Percentiles rank a stretch among this genome's conserved stretches.
These are phyloP conservation scores for Euplagia quadripunctaria DNA, from an alignment of 2,888 invertebrate genomes.

Conservation along the genomic window DNA sequence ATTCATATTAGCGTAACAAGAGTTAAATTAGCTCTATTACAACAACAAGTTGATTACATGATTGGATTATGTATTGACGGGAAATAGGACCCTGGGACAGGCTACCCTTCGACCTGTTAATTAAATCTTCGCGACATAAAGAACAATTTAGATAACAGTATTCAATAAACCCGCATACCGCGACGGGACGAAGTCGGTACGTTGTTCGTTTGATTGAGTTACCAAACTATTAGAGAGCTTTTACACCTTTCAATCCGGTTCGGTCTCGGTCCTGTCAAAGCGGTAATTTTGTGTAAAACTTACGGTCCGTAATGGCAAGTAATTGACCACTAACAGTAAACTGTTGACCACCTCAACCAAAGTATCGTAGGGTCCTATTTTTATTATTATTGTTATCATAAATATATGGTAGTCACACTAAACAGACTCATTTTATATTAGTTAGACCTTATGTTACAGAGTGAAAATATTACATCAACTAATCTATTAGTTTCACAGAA, in stretches of 20 bases:
- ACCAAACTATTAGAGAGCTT: slow-evolving; percentile 65
- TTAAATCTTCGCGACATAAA: slow-evolving; percentile 81
- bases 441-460: no score
- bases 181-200: slow-evolving; percentile 64
- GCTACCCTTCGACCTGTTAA: slow-evolving; percentile 78
- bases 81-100: slow-evolving; percentile 64
- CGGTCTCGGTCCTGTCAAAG: background rate
- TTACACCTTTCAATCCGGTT: slow-evolving; percentile 23
- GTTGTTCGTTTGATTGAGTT: slow-evolving; percentile 82
- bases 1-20: slow-evolving; percentile 60
- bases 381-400: no score
- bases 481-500: no score
- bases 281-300: background rate
- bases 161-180: slow-evolving; percentile 80
- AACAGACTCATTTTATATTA: no score
- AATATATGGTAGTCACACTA: no score
- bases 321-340: background rate
- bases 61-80: slow-evolving; percentile 72
- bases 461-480: no score
- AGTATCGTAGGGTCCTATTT: no score
- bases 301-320: background rate
- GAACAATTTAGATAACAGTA: slow-evolving; percentile 82
- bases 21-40: slow-evolving; percentile 79
- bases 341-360: slow-evolving; percentile 1
- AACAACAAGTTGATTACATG: slow-evolving; percentile 75